Evolutionary conservation across 2,113 vertebrate genomes (phyloP).

Genomic region (Cryptotis parvus): DNA sequence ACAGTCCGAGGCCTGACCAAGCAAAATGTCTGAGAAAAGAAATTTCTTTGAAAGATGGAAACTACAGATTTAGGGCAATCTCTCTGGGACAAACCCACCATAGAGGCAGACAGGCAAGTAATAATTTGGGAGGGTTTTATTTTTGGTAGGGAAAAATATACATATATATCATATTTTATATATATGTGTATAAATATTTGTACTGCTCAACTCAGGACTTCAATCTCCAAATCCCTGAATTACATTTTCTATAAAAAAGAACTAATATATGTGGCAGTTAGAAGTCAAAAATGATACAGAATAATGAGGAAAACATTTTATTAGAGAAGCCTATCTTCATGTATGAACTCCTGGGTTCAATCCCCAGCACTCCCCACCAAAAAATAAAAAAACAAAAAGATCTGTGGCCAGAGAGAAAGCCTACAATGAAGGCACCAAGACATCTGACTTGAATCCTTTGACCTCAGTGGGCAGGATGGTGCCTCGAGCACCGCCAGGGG

Average conservation of each 20-base stretch:
- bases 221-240: slow-evolving; percentile 52
- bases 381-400: too few species aligned
- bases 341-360: too few species aligned
- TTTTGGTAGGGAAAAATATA: neutral
- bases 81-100: slow-evolving; percentile 22
- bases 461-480: too few species aligned
- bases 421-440: too few species aligned
- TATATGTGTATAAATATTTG: neutral
- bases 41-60: slow-evolving; percentile 67
- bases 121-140: neutral
- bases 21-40: slow-evolving; percentile 58
- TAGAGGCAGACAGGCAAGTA: slow-evolving; percentile 33
- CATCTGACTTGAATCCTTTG: too few species aligned
- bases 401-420: too few species aligned
- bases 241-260: slow-evolving; percentile 50
- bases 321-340: neutral
- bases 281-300: slow-evolving; percentile 16
- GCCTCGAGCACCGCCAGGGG: too few species aligned
- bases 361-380: too few species aligned
- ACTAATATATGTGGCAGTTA: slow-evolving; percentile 5
- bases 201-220: slow-evolving; percentile 63
- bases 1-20: slow-evolving; percentile 63
- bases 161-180: neutral
- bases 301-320: slow-evolving; percentile 18
- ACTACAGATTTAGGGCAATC: slow-evolving; percentile 66